Percentiles rank a stretch among this genome's conserved stretches.
Conservation (phyloP, 2,113 vertebrate genomes). For the Aythya baeri region DNA sequence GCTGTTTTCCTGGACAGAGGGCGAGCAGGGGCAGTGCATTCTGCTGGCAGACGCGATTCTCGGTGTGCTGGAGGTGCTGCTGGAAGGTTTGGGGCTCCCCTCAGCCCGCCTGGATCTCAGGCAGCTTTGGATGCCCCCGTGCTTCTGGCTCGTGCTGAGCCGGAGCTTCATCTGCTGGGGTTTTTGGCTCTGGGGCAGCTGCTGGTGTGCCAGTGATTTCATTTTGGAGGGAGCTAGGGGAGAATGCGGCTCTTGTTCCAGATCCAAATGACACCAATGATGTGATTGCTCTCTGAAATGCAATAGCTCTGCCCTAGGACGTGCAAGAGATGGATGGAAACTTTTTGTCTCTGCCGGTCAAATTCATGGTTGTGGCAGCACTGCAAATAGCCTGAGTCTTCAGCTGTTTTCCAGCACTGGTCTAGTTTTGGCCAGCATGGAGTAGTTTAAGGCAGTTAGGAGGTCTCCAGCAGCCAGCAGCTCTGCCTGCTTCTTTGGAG, state of each 20-base stretch:
- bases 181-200: not conserved
- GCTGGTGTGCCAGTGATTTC: not conserved
- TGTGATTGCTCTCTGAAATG: not conserved
- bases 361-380: not conserved
- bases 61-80: not conserved
- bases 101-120: rapidly evolving
- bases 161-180: not conserved
- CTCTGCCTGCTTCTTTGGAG: not conserved
- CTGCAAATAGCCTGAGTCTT: not conserved
- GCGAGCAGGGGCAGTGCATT: not conserved
- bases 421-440: not conserved
- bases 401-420: not conserved
- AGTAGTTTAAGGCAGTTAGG: not conserved
- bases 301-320: not conserved
- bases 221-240: not conserved
- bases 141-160: rapidly evolving
- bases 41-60: not conserved
- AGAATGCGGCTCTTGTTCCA: not conserved
- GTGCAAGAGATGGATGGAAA: not conserved
- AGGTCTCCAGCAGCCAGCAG: rapidly evolving
- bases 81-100: not conserved
- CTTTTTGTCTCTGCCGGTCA: not conserved
- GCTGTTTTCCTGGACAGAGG: not conserved
- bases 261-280: not conserved
- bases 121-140: rapidly evolving